A percentile compares a stretch with the other conserved stretches of the same genome.
phyloP scores from a whole-genome alignment of 2,113 vertebrate genomes.

The Pteruthius melanotis region DNA sequence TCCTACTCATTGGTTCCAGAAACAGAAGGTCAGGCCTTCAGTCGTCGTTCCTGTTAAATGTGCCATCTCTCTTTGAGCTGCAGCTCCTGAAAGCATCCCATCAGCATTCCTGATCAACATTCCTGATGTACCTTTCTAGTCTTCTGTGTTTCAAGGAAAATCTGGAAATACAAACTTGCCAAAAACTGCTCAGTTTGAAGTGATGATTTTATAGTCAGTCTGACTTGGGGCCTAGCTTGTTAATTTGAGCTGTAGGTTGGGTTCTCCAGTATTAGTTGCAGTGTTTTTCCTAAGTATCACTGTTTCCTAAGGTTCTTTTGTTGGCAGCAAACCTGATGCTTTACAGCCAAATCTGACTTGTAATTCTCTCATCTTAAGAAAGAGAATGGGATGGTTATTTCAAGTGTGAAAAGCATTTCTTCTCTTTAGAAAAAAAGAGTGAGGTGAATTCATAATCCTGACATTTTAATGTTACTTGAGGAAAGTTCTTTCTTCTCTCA shows the following conservation, averaged over 20 bases:
- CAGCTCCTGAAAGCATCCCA: background rate
- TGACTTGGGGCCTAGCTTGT: background rate
- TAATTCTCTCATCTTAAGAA: background rate
- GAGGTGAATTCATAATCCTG: background rate
- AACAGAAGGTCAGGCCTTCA: constrained; percentile 15
- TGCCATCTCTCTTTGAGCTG: background rate
- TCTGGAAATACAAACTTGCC: background rate
- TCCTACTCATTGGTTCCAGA: background rate
- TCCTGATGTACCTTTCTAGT: background rate
- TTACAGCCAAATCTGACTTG: background rate
- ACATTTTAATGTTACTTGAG: background rate
- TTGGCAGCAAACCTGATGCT: background rate
- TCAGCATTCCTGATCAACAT: background rate
- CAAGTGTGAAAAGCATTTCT: background rate
- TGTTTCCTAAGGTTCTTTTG: background rate
- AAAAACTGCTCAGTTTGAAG: background rate
- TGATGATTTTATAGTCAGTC: background rate
- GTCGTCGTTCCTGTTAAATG: background rate
- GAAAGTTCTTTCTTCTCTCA: background rate
- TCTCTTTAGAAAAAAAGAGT: background rate
- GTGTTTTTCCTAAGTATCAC: background rate
- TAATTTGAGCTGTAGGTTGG: background rate
- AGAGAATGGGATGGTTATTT: background rate
- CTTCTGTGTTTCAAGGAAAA: background rate
- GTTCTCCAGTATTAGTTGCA: background rate